phyloP scores from a whole-genome alignment of 2,797 vertebrate species.

The Allobates femoralis region DNA sequence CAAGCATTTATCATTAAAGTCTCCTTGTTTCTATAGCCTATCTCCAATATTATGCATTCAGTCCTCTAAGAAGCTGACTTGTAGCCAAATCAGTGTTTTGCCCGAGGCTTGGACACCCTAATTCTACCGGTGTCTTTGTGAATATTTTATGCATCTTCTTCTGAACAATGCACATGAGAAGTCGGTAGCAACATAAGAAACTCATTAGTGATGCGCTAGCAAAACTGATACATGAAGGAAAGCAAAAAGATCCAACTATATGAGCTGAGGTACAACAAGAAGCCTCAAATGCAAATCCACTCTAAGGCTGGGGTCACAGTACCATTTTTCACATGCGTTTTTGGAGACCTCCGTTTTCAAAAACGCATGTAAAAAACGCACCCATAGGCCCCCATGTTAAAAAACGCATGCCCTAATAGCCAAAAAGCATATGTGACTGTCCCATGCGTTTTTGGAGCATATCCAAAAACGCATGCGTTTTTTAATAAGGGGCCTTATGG shows the following conservation, averaged over 20 bases:
- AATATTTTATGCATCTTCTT: conserved; percentile 5
- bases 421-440: too few relatives aligned
- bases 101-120: conserved; percentile 14
- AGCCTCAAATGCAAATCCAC: not conserved
- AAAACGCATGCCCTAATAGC: too few relatives aligned
- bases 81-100: not conserved
- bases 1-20: conserved; percentile 18
- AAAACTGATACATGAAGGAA: not conserved
- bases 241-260: not conserved
- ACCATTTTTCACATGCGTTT: too few relatives aligned
- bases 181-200: not conserved
- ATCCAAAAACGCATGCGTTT: too few relatives aligned
- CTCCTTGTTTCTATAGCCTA: not conserved
- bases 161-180: not conserved
- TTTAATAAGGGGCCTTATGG: too few relatives aligned
- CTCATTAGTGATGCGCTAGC: not conserved
- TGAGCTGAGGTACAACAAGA: not conserved
- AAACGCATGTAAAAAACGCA: too few relatives aligned
- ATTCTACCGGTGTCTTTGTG: not conserved
- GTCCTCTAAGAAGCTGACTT: not conserved
- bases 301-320: too few relatives aligned
- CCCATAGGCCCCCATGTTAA: too few relatives aligned
- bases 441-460: too few relatives aligned
- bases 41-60: conserved; percentile 4
- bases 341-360: too few relatives aligned